phyloP scores from a whole-genome alignment of 2,113 vertebrate species.

The Colaptes auratus region DNA sequence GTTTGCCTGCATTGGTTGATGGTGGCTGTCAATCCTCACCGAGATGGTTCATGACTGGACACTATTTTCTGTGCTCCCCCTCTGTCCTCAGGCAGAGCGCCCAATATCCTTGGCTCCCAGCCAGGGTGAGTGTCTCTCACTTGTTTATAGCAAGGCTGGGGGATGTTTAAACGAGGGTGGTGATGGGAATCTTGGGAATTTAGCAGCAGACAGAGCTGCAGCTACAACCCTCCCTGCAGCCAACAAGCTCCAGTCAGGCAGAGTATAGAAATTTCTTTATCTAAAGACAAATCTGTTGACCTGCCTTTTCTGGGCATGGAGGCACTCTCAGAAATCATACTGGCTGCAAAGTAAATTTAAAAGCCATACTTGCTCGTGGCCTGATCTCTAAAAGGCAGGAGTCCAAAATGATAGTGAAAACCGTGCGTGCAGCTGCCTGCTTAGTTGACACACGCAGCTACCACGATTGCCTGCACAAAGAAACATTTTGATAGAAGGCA shows the following conservation, averaged over 20 bases:
- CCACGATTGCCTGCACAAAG: not conserved
- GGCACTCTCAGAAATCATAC: not conserved
- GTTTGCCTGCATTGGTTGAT: not conserved
- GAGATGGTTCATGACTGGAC: not conserved
- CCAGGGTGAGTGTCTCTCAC: slow-evolving; percentile 24
- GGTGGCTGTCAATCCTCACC: not conserved
- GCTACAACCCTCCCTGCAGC: not conserved
- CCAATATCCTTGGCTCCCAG: not conserved
- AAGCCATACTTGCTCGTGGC: not conserved
- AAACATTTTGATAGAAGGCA: not conserved
- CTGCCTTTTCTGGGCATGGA: slow-evolving; percentile 1
- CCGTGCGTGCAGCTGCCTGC: not conserved
- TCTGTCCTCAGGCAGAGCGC: not conserved
- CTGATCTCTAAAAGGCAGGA: slow-evolving; percentile 1
- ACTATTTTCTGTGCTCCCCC: slow-evolving; percentile 9
- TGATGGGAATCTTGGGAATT: slow-evolving; percentile 51
- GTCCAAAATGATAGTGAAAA: slow-evolving; percentile 17
- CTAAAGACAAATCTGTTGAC: not conserved
- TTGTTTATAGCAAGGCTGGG: slow-evolving; percentile 44
- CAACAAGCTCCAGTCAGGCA: not conserved
- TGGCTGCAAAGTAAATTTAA: slow-evolving; percentile 5
- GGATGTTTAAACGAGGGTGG: slow-evolving; percentile 14
- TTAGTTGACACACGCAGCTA: not conserved
- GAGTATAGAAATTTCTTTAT: not conserved
- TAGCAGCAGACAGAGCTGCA: not conserved